Base-by-base conservation (phyloP, 2,113 vertebrate species). In the Cyprinodon tularosa region DNA sequence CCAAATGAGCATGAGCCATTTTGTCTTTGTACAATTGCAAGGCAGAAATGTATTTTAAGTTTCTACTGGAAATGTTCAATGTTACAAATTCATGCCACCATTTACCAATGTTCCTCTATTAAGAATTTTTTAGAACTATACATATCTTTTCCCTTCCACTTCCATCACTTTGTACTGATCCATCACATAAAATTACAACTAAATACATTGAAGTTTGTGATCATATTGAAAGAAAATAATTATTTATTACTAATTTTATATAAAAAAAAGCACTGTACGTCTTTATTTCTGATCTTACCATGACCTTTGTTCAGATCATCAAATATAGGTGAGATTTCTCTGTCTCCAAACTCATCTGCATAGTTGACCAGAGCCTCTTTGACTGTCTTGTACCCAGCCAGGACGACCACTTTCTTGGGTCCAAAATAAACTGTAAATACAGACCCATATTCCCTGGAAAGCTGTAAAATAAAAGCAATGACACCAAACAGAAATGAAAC, bases 341-440 rank as follows among this genome's bases (percentile, higher is more conserved):
- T 84, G 36, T 94, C 93, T 81, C 94, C 94, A 90, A 97, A 97
- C 17, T 94, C 95, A 0, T 94, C 95, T 68, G 94, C 92, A 0
- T 92, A 74, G 81, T 83, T 88, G 63, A 94, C 88, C 67, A 96
- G 89, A 44, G 95, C 96, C 42, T 96, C 90, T 81, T 91, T 96
- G 76, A 97, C 94, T 8, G 93, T 72, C 74, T 94, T 87, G 7
- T 96, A 96, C 0, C 95, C 95, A 6, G 94, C 88, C 66, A 97
- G 85, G 1, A 96, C 93, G 67, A 96, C 94, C 0, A 87, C 89
- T 84, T 92, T 96, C 63, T 84, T 91, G 14, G 91, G 85, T 22
- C 95, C 96, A 59, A 97, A 84, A 66, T 95, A 81, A 36, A 97
- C 86, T 0, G 91, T 96, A 68, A 95, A 97, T 53, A 97, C 74